Evolutionary conservation across 2,113 vertebrate genomes (phyloP).

Genomic region (Apteryx mantelli): DNA sequence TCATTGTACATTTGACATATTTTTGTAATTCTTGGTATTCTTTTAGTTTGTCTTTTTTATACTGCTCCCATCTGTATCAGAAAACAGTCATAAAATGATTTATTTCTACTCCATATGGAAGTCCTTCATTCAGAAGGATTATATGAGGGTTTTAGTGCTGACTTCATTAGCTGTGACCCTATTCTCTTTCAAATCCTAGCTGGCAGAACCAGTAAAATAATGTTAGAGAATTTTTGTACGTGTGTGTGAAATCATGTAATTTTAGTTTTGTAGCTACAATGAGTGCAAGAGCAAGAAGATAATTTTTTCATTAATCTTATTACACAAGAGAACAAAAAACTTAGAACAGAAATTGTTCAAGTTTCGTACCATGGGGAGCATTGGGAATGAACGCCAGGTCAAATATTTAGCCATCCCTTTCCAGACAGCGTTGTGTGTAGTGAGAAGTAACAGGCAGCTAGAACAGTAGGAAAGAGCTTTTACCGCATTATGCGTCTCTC

Average conservation of each 20-base stretch:
- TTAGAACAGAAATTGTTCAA: not conserved
- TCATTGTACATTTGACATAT: not conserved
- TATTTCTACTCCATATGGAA: constrained; percentile 20
- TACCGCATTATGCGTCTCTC: constrained; percentile 55
- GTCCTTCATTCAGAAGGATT: constrained; percentile 12
- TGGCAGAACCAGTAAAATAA: not conserved
- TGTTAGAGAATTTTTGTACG: not conserved
- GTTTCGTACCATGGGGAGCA: constrained; percentile 21
- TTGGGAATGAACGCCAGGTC: constrained; percentile 52
- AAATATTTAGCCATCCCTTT: constrained; percentile 76
- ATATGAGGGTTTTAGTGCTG: constrained; percentile 16
- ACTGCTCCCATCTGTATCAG: not conserved
- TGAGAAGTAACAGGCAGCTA: constrained; percentile 71
- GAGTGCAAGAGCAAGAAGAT: not conserved
- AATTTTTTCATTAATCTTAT: not conserved
- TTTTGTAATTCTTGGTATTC: not conserved
- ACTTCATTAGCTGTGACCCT: constrained; percentile 39
- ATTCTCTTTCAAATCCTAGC: not conserved
- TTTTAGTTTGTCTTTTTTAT: not conserved
- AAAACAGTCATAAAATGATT: constrained; percentile 1
- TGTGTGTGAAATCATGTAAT: constrained; percentile 15
- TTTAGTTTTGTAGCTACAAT: constrained; percentile 30
- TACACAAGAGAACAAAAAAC: not conserved
- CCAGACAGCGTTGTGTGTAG: constrained; percentile 49
- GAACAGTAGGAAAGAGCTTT: constrained; percentile 60